A percentile compares a stretch with the other conserved stretches of the same genome.
phyloP scores from a whole-genome alignment of 2,888 invertebrate species.

The Andricus quercusramuli region DNA sequence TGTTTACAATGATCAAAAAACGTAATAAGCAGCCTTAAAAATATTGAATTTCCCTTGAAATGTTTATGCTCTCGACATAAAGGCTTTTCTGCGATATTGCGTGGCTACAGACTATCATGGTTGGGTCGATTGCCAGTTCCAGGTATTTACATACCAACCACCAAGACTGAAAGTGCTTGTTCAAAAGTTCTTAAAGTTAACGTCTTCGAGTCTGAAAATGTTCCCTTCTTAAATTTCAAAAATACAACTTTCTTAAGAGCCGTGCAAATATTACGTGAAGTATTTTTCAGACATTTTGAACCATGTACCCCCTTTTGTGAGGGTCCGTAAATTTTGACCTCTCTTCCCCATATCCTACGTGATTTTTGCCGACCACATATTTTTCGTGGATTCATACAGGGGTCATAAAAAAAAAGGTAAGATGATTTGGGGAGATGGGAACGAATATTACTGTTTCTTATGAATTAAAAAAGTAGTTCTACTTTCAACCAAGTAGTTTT shows the following conservation, averaged over 20 bases:
- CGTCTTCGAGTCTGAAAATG: neutral
- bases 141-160: slow-evolving; percentile 59
- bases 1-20: neutral
- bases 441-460: too few relatives aligned
- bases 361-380: too few relatives aligned
- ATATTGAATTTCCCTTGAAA: slow-evolving; percentile 4
- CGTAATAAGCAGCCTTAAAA: neutral
- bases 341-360: too few relatives aligned
- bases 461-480: too few relatives aligned
- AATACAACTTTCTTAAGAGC: neutral
- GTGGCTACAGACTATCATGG: slow-evolving; percentile 50
- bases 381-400: too few relatives aligned
- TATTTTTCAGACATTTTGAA: too few relatives aligned
- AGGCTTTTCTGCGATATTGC: slow-evolving; percentile 38
- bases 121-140: slow-evolving; percentile 61
- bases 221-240: slow-evolving; percentile 34
- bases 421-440: too few relatives aligned
- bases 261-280: too few relatives aligned
- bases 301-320: too few relatives aligned
- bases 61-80: slow-evolving; percentile 9
- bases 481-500: too few relatives aligned
- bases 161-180: slow-evolving; percentile 44
- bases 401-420: too few relatives aligned
- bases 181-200: slow-evolving; percentile 8
- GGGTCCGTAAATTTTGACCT: too few relatives aligned